Evolutionary conservation across 2,888 invertebrate species (phyloP), one percentile per base, ranked within the genome.

Genomic region (Mechanitis mazaeus): DNA sequence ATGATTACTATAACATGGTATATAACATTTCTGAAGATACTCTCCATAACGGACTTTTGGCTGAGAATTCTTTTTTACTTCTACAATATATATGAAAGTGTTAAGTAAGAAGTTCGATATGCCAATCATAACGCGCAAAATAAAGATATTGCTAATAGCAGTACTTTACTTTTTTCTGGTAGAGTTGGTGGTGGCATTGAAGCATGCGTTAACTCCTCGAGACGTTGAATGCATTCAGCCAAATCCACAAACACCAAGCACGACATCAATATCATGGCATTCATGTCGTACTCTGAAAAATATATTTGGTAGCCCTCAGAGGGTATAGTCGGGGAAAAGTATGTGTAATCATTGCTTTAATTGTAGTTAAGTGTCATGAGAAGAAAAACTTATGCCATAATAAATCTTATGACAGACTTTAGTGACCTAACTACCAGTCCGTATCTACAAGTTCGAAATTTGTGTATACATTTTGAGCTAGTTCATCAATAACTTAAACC

Each of bases 171-270:
- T 73, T 70, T 69, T 61, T 66, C 69, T n/a, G 59, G 62, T 3
- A 69, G 54, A 7, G 62, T 45, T 33, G 70, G 63, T 6, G 71
- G 69, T 35, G 68, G 46, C 59, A 73, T 74, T 12, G 75, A 65
- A 3, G 64, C 63, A 47, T 74, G 65, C 4, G 82, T 80, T 57
- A 86, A 65, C 33, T 79, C 75, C 35, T 80, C 72, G 33, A 89
- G 69, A 45, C 61, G 69, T 56, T 81, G 67, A 46, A 83, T 64
- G 63, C 87, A 87, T 69, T 86, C 86, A 0, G 83, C 79, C 59
- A 87, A 71, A 71, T 89, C 89, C 67, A 88, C 80, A 66, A 83
- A 87, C 3, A 87, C 87, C 64, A 90, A 69, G 64, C 81, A 70
- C 7, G 89, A 89, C 81, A 90, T 80, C 46, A 89, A 55, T 63